Percentiles rank a stretch among this genome's conserved stretches.
phyloP scores from a whole-genome alignment of 2,888 invertebrate genomes.

The Aradus depressus region DNA sequence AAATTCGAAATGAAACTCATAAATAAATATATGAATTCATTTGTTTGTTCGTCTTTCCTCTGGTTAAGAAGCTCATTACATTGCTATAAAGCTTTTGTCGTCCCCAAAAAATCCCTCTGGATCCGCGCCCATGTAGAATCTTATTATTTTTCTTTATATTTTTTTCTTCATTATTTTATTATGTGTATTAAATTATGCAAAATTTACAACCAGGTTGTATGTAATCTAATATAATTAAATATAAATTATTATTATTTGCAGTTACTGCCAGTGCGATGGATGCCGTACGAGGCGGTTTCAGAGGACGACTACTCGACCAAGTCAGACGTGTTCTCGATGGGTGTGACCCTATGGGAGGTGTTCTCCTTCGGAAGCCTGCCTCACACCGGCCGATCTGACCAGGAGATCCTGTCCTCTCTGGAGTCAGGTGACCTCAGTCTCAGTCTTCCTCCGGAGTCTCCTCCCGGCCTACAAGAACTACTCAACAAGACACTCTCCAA shows the following conservation, averaged over 20 bases:
- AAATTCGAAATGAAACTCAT: no score
- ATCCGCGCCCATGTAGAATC: no score
- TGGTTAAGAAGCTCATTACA: no score
- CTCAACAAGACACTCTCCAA: constrained; percentile 54
- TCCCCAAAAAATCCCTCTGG: no score
- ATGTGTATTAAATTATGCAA: neutral
- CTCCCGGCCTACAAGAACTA: constrained; percentile 49
- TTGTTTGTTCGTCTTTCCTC: no score
- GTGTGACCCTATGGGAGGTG: constrained; percentile 82
- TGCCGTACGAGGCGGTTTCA: constrained; percentile 76
- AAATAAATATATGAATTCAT: no score
- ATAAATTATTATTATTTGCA: constrained; percentile 34
- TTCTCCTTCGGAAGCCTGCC: constrained; percentile 68
- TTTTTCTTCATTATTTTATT: no score
- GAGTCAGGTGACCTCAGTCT: constrained; percentile 55
- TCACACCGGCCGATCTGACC: constrained; percentile 62
- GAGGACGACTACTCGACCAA: constrained; percentile 87
- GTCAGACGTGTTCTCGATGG: constrained; percentile 87
- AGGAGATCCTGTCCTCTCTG: constrained; percentile 56
- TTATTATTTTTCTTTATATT: no score
- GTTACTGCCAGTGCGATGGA: constrained; percentile 80
- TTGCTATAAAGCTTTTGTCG: no score
- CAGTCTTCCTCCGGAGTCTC: constrained; percentile 52
- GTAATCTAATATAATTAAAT: neutral
- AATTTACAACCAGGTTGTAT: neutral